Conservation (phyloP, 1,140 invertebrate genomes). For the Drosophila paulistorum region DNA sequence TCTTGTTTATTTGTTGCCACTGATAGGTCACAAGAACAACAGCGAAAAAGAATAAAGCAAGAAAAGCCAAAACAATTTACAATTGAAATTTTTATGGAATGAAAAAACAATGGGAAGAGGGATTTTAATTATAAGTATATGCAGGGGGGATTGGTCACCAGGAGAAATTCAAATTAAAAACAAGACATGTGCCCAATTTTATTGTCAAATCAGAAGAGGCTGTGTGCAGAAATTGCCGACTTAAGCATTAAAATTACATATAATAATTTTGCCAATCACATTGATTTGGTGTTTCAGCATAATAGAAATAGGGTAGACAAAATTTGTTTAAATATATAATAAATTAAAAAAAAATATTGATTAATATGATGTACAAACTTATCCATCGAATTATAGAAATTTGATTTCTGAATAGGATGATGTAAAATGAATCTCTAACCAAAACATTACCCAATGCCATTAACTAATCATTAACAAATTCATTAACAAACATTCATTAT, state of each 20-base stretch:
- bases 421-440: no score
- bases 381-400: no score
- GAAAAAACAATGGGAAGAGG: constrained; percentile 38
- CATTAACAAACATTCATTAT: no score
- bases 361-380: no score
- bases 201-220: neutral
- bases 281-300: neutral
- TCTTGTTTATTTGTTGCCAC: constrained; percentile 72
- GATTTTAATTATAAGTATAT: neutral
- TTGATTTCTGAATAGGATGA: no score
- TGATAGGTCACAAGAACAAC: constrained; percentile 70
- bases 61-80: constrained; percentile 23
- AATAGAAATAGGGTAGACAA: no score
- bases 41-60: neutral
- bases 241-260: neutral
- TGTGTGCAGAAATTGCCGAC: neutral
- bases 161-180: constrained; percentile 18
- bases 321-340: no score
- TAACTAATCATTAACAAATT: no score
- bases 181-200: neutral
- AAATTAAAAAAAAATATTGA: no score
- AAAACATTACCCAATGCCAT: no score
- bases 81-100: constrained; percentile 69
- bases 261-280: neutral
- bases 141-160: neutral